Percentiles rank a stretch among this genome's conserved stretches.
These are phyloP conservation scores for Thamnophis elegans DNA, from an alignment of 2,797 vertebrate genomes.

Conservation along the genomic window DNA sequence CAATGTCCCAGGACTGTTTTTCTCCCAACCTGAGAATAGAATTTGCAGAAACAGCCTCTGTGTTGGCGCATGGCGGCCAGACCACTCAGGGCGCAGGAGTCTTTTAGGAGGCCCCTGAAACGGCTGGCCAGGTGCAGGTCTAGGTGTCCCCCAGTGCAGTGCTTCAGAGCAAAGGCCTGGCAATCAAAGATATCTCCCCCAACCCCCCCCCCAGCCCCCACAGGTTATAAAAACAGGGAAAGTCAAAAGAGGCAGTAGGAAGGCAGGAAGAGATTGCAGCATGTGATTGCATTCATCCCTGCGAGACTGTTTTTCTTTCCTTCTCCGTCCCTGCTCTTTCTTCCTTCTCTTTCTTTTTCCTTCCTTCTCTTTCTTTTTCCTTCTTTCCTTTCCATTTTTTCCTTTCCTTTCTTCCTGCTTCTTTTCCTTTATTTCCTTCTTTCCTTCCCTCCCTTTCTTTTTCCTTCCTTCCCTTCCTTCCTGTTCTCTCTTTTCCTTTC, in stretches of 20 bases:
- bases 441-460: too few relatives aligned
- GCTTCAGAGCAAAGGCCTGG: not conserved
- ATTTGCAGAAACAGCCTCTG: not conserved
- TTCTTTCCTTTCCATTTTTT: too few relatives aligned
- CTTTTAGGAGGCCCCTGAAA: not conserved
- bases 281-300: not conserved
- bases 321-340: too few relatives aligned
- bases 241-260: not conserved
- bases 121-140: too few relatives aligned
- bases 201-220: rapidly evolving
- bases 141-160: not conserved
- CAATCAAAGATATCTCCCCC: too few relatives aligned
- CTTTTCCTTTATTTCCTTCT: too few relatives aligned
- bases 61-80: not conserved
- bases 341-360: too few relatives aligned
- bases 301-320: not conserved
- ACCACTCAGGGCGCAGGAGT: too few relatives aligned
- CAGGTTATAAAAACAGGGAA: not conserved
- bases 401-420: too few relatives aligned
- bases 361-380: too few relatives aligned
- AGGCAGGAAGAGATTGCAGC: not conserved
- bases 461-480: too few relatives aligned
- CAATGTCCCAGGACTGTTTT: not conserved
- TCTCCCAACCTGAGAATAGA: not conserved
- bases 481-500: too few relatives aligned